These are phyloP conservation scores for Myiopsitta monachus DNA, from an alignment of 2,113 vertebrate genomes.

Conservation along the genomic window DNA sequence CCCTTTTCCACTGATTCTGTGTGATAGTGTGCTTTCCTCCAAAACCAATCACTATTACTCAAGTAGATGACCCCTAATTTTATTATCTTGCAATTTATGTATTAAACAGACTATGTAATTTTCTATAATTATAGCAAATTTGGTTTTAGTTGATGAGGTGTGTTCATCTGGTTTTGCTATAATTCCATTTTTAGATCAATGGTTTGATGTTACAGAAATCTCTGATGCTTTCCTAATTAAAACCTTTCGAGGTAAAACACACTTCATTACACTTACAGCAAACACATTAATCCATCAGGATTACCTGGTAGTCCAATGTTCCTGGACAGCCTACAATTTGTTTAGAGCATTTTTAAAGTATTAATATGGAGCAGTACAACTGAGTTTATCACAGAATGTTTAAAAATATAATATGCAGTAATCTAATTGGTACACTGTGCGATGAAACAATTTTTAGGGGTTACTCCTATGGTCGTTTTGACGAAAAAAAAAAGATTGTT, in stretches of 20 bases:
- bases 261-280: not conserved
- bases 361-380: not conserved
- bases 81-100: slow-evolving; percentile 45
- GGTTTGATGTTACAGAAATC: not conserved
- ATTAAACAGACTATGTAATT: slow-evolving; percentile 25
- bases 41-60: not conserved
- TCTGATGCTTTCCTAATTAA: slow-evolving; percentile 44
- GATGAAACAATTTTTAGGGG: not conserved
- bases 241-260: slow-evolving; percentile 36
- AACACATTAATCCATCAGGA: slow-evolving; percentile 29
- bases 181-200: slow-evolving; percentile 43
- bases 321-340: not conserved
- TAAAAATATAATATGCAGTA: not conserved
- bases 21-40: not conserved
- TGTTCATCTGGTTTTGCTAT: slow-evolving; percentile 21
- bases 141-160: slow-evolving; percentile 33
- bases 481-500: not conserved
- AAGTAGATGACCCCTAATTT: slow-evolving; percentile 14
- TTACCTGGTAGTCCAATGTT: not conserved
- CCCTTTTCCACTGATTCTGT: not conserved
- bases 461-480: not conserved
- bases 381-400: not conserved
- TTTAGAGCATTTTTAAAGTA: not conserved
- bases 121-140: slow-evolving; percentile 45
- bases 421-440: not conserved